phyloP scores from a whole-genome alignment of 1,140 invertebrate genomes.

The Drosophila ambigua region DNA sequence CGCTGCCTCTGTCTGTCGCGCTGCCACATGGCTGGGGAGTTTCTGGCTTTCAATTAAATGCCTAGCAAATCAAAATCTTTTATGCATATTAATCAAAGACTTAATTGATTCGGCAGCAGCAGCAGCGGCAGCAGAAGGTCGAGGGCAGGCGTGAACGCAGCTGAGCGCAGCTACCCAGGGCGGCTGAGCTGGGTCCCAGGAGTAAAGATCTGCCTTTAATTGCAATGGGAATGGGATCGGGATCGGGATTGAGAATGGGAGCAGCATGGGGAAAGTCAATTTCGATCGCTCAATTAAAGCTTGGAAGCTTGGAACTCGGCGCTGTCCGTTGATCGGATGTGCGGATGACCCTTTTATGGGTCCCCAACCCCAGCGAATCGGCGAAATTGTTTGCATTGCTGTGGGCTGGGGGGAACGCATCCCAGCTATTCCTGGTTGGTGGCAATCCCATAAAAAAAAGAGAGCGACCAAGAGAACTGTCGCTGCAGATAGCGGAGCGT shows the following conservation, averaged over 20 bases:
- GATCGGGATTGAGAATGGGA: constrained; percentile 1
- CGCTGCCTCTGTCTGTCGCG: neutral
- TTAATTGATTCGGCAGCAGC: constrained; percentile 51
- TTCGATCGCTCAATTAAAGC: constrained; percentile 63
- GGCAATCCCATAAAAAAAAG: constrained; percentile 54
- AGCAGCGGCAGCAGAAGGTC: constrained; percentile 21
- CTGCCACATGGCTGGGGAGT: neutral
- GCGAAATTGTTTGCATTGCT: constrained; percentile 44
- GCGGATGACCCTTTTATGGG: constrained; percentile 5
- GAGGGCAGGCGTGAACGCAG: constrained; percentile 51
- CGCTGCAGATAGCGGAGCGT: constrained; percentile 20
- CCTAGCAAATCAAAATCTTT: constrained; percentile 47
- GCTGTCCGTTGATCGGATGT: neutral
- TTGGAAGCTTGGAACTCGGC: constrained; percentile 18
- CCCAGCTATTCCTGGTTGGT: constrained; percentile 52
- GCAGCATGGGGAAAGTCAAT: constrained; percentile 58
- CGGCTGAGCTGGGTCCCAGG: neutral
- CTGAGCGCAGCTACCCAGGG: neutral
- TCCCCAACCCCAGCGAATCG: constrained; percentile 32
- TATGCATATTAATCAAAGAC: constrained; percentile 61
- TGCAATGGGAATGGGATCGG: neutral
- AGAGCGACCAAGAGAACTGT: neutral
- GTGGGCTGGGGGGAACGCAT: too few relatives aligned
- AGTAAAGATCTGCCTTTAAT: constrained; percentile 7
- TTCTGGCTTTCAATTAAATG: constrained; percentile 58